Conservation (phyloP, 1,140 invertebrate species). For the Propsilocerus akamusi region DNA sequence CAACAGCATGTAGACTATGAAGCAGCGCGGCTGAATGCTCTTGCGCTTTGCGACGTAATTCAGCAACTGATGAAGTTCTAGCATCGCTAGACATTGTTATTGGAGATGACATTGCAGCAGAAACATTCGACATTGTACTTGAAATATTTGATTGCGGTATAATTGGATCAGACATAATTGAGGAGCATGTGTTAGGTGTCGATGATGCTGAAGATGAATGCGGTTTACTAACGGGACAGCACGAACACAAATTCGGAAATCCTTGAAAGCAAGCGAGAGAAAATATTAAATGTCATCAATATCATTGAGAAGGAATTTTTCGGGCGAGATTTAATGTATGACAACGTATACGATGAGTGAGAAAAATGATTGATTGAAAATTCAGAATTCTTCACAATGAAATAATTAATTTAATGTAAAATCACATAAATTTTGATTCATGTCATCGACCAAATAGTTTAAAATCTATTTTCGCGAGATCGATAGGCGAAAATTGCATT, state of each 20-base stretch:
- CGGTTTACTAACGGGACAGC: conserved; percentile 47
- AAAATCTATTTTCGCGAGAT: too few relatives aligned
- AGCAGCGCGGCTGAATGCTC: conserved; percentile 74
- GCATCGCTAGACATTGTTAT: conserved; percentile 25
- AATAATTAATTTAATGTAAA: too few relatives aligned
- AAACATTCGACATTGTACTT: conserved; percentile 11
- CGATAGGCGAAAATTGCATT: too few relatives aligned
- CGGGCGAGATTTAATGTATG: too few relatives aligned
- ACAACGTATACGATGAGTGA: too few relatives aligned
- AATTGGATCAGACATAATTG: conserved; percentile 10
- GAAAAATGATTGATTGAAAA: too few relatives aligned
- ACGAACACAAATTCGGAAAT: conserved; percentile 53
- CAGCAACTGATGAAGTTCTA: conserved; percentile 65
- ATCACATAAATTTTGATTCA: too few relatives aligned
- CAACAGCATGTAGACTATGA: conserved; percentile 44
- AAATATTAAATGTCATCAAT: too few relatives aligned
- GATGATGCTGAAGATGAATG: conserved; percentile 21
- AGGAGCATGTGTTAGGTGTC: conserved; percentile 8
- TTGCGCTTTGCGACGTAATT: conserved; percentile 71
- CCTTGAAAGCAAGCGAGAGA: conserved; percentile 24
- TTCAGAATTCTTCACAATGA: too few relatives aligned
- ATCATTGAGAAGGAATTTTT: too few relatives aligned
- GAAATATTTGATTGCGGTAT: conserved; percentile 9
- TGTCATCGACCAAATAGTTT: too few relatives aligned
- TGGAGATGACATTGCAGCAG: conserved; percentile 24